Conservation (phyloP, 1,140 invertebrate genomes). For the Procambarus clarkii region DNA sequence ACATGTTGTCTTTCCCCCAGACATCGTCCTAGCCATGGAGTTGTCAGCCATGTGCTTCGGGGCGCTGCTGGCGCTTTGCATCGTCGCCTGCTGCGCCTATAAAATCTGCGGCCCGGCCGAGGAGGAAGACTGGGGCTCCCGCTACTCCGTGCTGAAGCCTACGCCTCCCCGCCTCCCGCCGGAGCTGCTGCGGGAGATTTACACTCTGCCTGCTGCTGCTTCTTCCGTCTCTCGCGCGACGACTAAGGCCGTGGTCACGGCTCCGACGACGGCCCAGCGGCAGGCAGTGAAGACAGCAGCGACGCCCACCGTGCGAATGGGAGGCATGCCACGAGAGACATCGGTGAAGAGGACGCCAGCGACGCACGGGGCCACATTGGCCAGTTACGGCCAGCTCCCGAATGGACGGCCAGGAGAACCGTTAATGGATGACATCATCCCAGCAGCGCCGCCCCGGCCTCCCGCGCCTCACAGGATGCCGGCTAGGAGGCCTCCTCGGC, state of each 20-base stretch:
- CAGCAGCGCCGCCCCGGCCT: constrained; percentile 37
- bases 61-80: constrained; percentile 48
- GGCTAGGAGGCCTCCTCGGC: constrained; percentile 11
- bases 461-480: constrained; percentile 3
- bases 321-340: constrained; percentile 29
- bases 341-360: constrained; percentile 6
- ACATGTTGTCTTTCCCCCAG: constrained; percentile 8
- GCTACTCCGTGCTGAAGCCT: constrained; percentile 52
- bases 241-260: not conserved
- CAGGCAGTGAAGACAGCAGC: not conserved
- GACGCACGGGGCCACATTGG: not conserved
- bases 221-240: constrained; percentile 26
- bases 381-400: constrained; percentile 27
- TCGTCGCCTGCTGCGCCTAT: constrained; percentile 59
- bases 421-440: constrained; percentile 30
- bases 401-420: constrained; percentile 42
- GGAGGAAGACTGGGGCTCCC: constrained; percentile 52
- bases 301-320: constrained; percentile 10
- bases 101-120: constrained; percentile 59
- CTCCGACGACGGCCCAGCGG: not conserved
- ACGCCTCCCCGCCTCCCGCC: constrained; percentile 44
- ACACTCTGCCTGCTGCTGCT: constrained; percentile 45
- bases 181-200: constrained; percentile 52
- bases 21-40: constrained; percentile 56
- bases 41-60: constrained; percentile 59